These are phyloP conservation scores for Papilio elwesi DNA, from an alignment of 2,888 invertebrate species.

Conservation along the genomic window DNA sequence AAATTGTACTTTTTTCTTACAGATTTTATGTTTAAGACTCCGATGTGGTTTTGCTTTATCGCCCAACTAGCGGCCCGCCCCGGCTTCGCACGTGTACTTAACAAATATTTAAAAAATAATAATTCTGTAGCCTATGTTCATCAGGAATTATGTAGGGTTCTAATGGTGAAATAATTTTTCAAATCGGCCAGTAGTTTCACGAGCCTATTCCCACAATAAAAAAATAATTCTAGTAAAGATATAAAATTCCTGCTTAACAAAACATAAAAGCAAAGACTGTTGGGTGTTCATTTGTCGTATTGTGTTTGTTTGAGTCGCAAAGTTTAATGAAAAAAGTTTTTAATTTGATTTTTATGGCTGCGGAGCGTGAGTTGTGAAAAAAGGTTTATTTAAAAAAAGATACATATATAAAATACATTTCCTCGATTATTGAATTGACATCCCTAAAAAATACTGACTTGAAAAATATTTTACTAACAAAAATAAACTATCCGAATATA, in stretches of 20 bases:
- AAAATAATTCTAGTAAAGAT: too few species aligned
- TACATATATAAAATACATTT: background rate
- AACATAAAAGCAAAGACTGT: background rate
- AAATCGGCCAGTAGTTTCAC: too few species aligned
- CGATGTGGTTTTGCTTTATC: background rate
- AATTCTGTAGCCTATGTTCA: too few species aligned
- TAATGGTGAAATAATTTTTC: too few species aligned
- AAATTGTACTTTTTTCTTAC: conserved; percentile 3
- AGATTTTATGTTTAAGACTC: conserved; percentile 1
- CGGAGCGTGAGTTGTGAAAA: background rate
- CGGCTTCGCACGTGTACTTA: too few species aligned
- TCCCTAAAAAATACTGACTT: background rate
- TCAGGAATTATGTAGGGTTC: too few species aligned
- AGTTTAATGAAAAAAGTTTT: conserved; percentile 23
- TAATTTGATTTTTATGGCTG: conserved; percentile 13
- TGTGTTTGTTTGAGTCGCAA: conserved; percentile 3
- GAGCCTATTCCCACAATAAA: too few species aligned
- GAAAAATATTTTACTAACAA: background rate
- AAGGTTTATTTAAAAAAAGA: background rate
- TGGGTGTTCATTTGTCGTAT: background rate
- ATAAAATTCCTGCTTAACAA: background rate
- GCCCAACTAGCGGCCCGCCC: too few species aligned
- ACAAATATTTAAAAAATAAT: too few species aligned
- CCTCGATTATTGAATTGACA: background rate
- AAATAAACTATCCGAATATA: too few species aligned